Base-by-base conservation (phyloP, 2,888 invertebrate genomes). In the Nemurella pictetii region DNA sequence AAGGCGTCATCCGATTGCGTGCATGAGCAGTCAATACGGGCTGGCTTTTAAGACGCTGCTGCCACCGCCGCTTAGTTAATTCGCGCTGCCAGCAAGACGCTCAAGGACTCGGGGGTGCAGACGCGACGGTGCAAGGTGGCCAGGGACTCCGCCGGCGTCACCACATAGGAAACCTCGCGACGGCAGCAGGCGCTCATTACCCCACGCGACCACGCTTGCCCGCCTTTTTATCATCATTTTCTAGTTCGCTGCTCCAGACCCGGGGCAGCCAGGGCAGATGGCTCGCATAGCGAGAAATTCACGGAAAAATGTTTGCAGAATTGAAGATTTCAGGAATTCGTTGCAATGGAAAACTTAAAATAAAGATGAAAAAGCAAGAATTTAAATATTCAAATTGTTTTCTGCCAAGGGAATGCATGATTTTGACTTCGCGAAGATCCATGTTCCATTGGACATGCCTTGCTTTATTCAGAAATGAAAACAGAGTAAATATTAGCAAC, bases 151-250 rank as follows among this genome's bases (percentile, higher is more conserved):
- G 36, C 82, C 82, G 1, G 72, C 81, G 81, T 15, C n/a, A 81
- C 82, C 82, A 27, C 55, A 82, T 82, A n/a, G n/a, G 82, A 82
- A 55, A 82, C 32, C 35, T 36, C 29, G 36, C 35, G 35, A 78
- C 78, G 74, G 74, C 82, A 72, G 82, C 82, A 26, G 55, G 82
- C 73, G 82, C 82, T 82, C 82, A 82, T 82, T 82, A 82, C 55
- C 29, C 55, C 0, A 36, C 27, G 81, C n/a, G n/a, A 12, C 55
- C 15, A 29, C 2, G 78, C 29, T 28, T 72, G 80, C 27, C 55
- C 29, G 29, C 80, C 83, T 74, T 85, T 84, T 85, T 85, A 85
- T 83, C 85, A 77, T 81, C 82, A 77, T 85, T 75, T 85, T 85
- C 36, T 83, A 74, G 82, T 85, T 75, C 35, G 77, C 3, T 85